Percentiles rank a stretch among this genome's conserved stretches.
Conservation (phyloP, 2,797 vertebrate genomes). For the Pseudomugil tenellus region DNA sequence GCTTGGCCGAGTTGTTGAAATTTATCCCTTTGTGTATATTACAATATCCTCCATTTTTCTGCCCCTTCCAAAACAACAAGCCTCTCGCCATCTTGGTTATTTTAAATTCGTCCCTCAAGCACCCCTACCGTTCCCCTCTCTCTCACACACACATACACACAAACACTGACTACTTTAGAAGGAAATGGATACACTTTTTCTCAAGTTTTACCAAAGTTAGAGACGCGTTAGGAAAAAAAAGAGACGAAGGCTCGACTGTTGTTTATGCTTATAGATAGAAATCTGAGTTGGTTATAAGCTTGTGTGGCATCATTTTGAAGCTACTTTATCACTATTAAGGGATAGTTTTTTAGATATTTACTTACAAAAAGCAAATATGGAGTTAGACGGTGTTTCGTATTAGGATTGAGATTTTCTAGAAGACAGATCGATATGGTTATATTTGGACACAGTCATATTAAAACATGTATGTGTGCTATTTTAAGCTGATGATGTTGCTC, state of each 20-base stretch:
- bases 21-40: constrained; percentile 99
- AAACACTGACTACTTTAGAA: constrained; percentile 67
- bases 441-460: background rate
- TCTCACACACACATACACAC: constrained; percentile 7
- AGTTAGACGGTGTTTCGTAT: constrained; percentile 32
- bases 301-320: constrained; percentile 32
- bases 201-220: constrained; percentile 78
- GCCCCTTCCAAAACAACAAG: constrained; percentile 98
- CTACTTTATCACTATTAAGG: background rate
- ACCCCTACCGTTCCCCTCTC: constrained; percentile 41
- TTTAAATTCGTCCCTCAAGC: constrained; percentile 84
- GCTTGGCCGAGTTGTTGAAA: constrained; percentile 90
- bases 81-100: constrained; percentile 99
- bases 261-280: constrained; percentile 70
- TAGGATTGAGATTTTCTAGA: background rate
- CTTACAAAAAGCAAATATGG: constrained; percentile 34
- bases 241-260: constrained; percentile 76
- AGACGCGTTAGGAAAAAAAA: constrained; percentile 51
- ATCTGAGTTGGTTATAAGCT: constrained; percentile 37
- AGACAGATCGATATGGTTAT: constrained; percentile 34
- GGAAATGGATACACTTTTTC: constrained; percentile 67
- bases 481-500: constrained; percentile 20
- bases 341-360: constrained; percentile 26
- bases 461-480: constrained; percentile 5
- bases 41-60: constrained; percentile 99